Base-by-base conservation (phyloP, 2,797 vertebrate species). In the Acrocephalus scirpaceus region DNA sequence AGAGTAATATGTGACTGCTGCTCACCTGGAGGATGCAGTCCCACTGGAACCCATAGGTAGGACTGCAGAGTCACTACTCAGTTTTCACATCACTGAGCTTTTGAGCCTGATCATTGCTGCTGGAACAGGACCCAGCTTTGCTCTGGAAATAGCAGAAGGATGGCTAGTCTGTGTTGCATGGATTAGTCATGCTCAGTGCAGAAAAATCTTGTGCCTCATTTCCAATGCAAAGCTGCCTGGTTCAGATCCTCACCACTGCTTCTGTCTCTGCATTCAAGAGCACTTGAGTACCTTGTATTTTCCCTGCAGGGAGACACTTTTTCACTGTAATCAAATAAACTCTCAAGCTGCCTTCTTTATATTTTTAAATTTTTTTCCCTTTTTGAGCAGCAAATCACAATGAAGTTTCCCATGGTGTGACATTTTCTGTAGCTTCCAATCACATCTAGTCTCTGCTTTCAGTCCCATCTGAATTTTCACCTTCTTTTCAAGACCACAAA, bases 31-130 rank as follows among this genome's bases (percentile, higher is more conserved):
- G 21, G 34, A 70, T 40, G 56, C 47, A 53, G 21, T n/a, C 34
- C 27, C 26, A 1, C 42, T 16, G 38, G 34, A 80, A 30, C n/a
- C 16, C 0, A 0, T 2, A 26, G 44, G 11, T 13, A 11, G 45
- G 14, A 58, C 44, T 93, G 65, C 64, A 23, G 44, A 83, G n/a
- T 25, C 72, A 22, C 19, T 29, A 1, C 21, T 75, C 18, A 11
- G 7, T 45, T 88, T 64, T 74, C 42, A 38, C 18, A 8, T 19
- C 29, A 3, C n/a, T 61, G 17, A 85, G 32, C 18, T 85, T 57
- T 58, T 36, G 36, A 82, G n/a, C 18, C 44, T 38, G 67, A 12
- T 67, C 14, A 11, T 16, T 83, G 44, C 60, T 62, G 86, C 64
- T 65, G 81, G 87, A 54, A 62, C 60, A 81, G 16, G 69, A 71